A percentile compares a stretch with the other conserved stretches of the same genome.
Evolutionary conservation across 2,797 vertebrate genomes (phyloP).

Genomic region (Sternotherus odoratus): DNA sequence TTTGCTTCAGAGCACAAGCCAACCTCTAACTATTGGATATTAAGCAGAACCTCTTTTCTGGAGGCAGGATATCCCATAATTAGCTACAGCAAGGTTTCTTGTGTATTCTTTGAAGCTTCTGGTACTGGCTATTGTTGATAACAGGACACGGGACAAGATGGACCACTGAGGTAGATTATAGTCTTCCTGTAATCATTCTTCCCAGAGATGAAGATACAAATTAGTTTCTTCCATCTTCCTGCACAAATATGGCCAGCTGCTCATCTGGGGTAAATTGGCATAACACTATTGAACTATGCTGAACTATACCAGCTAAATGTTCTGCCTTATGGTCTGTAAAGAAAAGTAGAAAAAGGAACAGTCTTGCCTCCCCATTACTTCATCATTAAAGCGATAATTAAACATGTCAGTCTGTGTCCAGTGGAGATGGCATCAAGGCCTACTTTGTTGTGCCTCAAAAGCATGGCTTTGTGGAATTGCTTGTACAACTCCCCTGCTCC

Average conservation of each 20-base stretch:
- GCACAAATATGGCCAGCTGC: background rate
- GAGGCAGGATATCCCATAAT: background rate
- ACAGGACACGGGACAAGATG: background rate
- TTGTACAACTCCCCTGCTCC: background rate
- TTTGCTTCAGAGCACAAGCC: background rate
- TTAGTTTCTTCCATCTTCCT: background rate
- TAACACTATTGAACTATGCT: background rate
- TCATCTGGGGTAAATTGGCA: background rate
- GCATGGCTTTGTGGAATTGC: background rate
- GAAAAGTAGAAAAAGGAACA: background rate
- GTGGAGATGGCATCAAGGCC: background rate
- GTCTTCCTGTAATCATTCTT: background rate
- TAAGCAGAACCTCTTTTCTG: background rate
- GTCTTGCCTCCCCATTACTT: background rate
- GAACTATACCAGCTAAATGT: background rate
- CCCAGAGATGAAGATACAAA: background rate
- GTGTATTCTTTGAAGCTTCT: background rate
- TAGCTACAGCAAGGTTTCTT: background rate
- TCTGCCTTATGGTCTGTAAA: background rate
- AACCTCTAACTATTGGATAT: background rate
- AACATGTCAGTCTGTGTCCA: accelerated
- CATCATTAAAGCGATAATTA: background rate
- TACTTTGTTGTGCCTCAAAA: background rate
- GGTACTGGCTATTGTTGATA: no score
- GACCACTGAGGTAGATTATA: background rate